Conservation (phyloP, 2,797 vertebrate species). For the Thunnus albacares region DNA sequence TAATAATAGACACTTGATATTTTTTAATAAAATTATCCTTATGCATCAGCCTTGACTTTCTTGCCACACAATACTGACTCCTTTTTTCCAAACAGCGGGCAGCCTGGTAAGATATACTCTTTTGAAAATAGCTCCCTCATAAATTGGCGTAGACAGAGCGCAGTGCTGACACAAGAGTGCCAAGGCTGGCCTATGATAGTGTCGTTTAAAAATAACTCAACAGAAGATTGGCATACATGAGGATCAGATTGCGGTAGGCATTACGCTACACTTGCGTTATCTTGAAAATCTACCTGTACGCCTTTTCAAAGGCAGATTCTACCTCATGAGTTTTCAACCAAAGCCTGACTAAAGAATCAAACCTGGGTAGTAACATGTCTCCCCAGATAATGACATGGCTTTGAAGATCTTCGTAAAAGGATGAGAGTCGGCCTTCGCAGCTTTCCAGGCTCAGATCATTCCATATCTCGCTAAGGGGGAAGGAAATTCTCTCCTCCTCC, state of each 20-base stretch:
- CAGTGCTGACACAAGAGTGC: slow-evolving; percentile 19
- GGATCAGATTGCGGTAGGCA: slow-evolving; percentile 39
- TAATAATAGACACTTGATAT: slow-evolving; percentile 47
- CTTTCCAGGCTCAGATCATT: slow-evolving; percentile 69
- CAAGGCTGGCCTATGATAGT: slow-evolving; percentile 6
- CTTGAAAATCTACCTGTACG: slow-evolving; percentile 57
- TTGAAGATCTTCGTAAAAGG: slow-evolving; percentile 67
- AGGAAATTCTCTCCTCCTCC: slow-evolving; percentile 65
- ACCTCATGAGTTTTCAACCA: slow-evolving; percentile 34
- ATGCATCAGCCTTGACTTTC: slow-evolving; percentile 19
- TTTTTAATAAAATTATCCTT: slow-evolving; percentile 44
- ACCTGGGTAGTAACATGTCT: slow-evolving; percentile 51
- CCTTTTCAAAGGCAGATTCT: slow-evolving; percentile 52
- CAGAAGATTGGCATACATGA: slow-evolving; percentile 6
- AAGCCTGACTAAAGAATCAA: slow-evolving; percentile 60
- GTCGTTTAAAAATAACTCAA: slow-evolving; percentile 58
- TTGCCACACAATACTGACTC: not conserved
- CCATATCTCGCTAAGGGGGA: slow-evolving; percentile 37
- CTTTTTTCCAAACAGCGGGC: slow-evolving; percentile 4
- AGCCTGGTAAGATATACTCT: slow-evolving; percentile 16
- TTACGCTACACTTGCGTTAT: slow-evolving; percentile 42
- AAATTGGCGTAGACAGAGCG: slow-evolving; percentile 12
- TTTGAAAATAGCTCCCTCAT: slow-evolving; percentile 39
- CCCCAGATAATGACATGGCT: slow-evolving; percentile 66
- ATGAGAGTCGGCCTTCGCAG: slow-evolving; percentile 56